phyloP scores from a whole-genome alignment of 2,888 invertebrate genomes.

The Rhynchonema sp. region DNA sequence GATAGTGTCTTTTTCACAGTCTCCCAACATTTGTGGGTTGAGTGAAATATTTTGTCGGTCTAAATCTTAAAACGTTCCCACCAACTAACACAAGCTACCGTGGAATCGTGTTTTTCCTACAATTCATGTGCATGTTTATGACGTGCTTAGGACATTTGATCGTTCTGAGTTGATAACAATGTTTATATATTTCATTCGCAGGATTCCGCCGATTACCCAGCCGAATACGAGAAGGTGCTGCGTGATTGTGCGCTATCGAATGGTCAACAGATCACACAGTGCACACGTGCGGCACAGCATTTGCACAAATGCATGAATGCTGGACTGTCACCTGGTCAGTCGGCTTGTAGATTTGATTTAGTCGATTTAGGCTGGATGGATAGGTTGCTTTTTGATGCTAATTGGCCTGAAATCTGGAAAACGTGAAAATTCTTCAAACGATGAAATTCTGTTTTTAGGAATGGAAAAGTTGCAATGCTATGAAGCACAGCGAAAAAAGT shows the following conservation, averaged over 20 bases:
- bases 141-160: too few species aligned
- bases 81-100: too few species aligned
- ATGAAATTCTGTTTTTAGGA: background rate
- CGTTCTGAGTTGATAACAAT: too few species aligned
- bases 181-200: background rate
- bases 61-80: too few species aligned
- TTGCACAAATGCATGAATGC: background rate
- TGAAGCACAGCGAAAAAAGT: conserved; percentile 11
- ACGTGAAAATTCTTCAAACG: too few species aligned
- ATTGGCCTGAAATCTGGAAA: too few species aligned
- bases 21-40: too few species aligned
- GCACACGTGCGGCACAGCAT: conserved; percentile 10
- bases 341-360: background rate
- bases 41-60: too few species aligned
- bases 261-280: conserved; percentile 10
- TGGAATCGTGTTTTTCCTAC: too few species aligned
- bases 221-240: background rate
- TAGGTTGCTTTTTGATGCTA: too few species aligned
- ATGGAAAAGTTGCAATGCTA: conserved; percentile 10
- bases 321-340: background rate
- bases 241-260: background rate
- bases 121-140: too few species aligned
- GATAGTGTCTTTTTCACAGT: too few species aligned
- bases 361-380: background rate
- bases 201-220: background rate